phyloP scores from a whole-genome alignment of 2,888 invertebrate species.

The Notodonta ziczac region DNA sequence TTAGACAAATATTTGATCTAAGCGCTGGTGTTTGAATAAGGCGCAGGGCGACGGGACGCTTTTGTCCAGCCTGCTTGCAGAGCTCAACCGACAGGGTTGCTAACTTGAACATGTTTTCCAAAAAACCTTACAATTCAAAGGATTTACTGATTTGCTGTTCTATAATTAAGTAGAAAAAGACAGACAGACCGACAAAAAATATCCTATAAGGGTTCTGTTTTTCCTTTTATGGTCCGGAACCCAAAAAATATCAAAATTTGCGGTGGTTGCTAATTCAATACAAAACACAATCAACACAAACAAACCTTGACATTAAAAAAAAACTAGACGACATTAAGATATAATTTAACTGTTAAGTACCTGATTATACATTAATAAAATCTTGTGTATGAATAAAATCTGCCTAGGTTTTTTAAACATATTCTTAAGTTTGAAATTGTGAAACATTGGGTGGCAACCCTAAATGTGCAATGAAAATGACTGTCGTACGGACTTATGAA shows the following conservation, averaged over 20 bases:
- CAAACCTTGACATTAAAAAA: too few species aligned
- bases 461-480: not conserved
- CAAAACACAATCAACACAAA: too few species aligned
- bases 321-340: too few species aligned
- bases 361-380: too few species aligned
- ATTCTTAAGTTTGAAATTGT: not conserved
- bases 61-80: conserved; percentile 50
- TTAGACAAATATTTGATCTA: conserved; percentile 70
- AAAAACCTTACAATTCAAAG: not conserved
- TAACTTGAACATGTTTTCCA: conserved; percentile 6
- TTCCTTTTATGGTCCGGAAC: too few species aligned
- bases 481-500: conserved; percentile 54
- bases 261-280: too few species aligned
- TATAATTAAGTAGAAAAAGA: not conserved
- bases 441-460: not conserved
- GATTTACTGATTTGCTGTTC: too few species aligned
- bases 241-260: not conserved
- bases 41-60: conserved; percentile 46
- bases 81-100: conserved; percentile 27
- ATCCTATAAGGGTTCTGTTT: too few species aligned
- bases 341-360: too few species aligned
- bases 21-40: conserved; percentile 65
- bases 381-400: too few species aligned
- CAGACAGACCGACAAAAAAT: too few species aligned
- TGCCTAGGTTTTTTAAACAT: too few species aligned